Evolutionary conservation across 2,888 invertebrate genomes (phyloP), one percentile per base, ranked within the genome.

Genomic region (Ectemnius continuus): DNA sequence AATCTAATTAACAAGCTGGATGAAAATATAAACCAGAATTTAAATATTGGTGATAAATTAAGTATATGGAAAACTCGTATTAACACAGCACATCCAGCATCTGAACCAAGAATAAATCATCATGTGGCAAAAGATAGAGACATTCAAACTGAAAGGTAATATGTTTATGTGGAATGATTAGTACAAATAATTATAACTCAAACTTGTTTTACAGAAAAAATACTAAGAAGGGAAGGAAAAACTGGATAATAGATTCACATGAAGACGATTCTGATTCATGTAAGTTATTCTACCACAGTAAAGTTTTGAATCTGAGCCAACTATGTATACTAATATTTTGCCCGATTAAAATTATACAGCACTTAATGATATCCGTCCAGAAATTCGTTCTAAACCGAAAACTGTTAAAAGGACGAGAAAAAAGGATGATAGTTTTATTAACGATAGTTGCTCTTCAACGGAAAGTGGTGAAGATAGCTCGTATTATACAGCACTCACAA

Each of bases 31-130:
- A 16, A 16, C 4, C n/a, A 16, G 2, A 52, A 16, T 52, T 13
- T 5, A 2, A 52, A n/a, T 52, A 52, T 73, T 13, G 75, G 70
- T 20, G 86, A 88, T 82, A 88, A 91, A 75, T 84, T 91, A 1
- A 90, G 92, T 59, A 86, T 89, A 8, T 93, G 93, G 93, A 92
- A 92, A 80, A 91, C 92, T 0, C 92, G 88, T 61, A 88, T 85
- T 64, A 72, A 79, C 65, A 63, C 76, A 59, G 36, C 90, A 18
- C 28, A 87, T 3, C 83, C 86, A 26, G 67, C 58, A 4, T 77
- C 87, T n/a, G 88, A 89, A 60, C 85, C 85, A 20, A 85, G 80
- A 63, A 88, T 84, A 65, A 71, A 70, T 57, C 16, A 13, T 36
- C 11, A 75, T 67, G 57, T 69, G 2, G 77, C 68, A 20, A 78